Evolutionary conservation across 1,140 invertebrate genomes (phyloP), one percentile per base, ranked within the genome.

Genomic region (Nixonia krombeini): DNA sequence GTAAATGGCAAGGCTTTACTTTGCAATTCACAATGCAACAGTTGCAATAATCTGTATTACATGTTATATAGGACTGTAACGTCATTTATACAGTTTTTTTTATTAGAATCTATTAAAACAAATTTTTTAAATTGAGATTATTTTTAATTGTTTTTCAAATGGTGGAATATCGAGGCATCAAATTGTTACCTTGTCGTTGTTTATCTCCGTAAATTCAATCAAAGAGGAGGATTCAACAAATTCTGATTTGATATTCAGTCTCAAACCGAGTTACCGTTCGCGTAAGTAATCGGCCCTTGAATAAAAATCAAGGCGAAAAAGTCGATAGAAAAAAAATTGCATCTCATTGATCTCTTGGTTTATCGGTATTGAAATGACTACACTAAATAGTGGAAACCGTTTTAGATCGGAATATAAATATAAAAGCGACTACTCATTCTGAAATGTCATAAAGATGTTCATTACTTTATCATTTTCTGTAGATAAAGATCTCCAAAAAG

Each of bases 241-340:
- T 35, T 7, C 35, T 62, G 45, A 62, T 62, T n/a, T 62, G 44
- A 49, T 55, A 62, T 62, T 62, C 49, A 9, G 13, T 41, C 8
- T 9, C 16, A 18, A 50, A 44, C 33, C 9, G 17, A 5, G 8
- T n/a, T 15, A 10, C 29, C 29, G 33, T 35, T 15, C 25, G 21
- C 21, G 21, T 13, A 18, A 23, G 17, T 37, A 23, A 50, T 52
- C 8, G 42, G 12, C 33, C 38, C 10, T 35, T 25, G 58, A 62
- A 62, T 62, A 53, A 49, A 40, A 62, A 62, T 62, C 37, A 8
- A n/a, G 23, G 12, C 31, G 16, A 12, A 16, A 23, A n/a, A 33
- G 10, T 47, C n/a, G 45, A 35, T 35, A 13, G 5, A 12, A 35
- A 13, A 2, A 12, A 35, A 13, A 35, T 6, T 13, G 10, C 33